Conservation (phyloP, 2,113 vertebrate species). For the Thinocorus orbignyianus region DNA sequence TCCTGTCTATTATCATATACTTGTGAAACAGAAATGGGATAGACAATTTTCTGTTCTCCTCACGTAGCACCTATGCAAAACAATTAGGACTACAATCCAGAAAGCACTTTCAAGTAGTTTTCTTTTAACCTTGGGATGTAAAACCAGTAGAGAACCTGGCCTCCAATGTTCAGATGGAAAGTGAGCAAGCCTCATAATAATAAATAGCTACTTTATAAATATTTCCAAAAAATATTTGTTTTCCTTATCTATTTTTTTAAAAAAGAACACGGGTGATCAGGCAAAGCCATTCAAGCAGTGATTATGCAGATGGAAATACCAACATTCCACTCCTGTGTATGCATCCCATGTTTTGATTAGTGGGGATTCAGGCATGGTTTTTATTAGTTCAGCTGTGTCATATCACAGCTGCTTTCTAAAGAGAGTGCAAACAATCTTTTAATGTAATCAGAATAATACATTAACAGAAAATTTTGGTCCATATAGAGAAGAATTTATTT, state of each 20-base stretch:
- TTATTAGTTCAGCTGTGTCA: background rate
- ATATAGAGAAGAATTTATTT: background rate
- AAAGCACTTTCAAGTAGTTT: background rate
- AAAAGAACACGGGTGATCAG: background rate
- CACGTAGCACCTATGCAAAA: background rate
- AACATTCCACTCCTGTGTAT: background rate
- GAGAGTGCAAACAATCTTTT: background rate
- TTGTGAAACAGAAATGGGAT: background rate
- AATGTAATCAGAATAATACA: background rate
- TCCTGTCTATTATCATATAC: background rate
- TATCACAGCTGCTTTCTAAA: background rate
- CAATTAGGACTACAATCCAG: background rate
- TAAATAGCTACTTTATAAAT: background rate
- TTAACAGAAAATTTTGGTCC: background rate
- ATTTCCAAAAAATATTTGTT: rapidly evolving
- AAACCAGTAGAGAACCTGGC: background rate
- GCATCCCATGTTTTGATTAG: background rate
- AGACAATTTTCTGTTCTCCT: background rate
- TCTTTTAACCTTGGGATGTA: background rate
- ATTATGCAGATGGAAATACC: background rate
- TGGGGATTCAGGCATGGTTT: background rate
- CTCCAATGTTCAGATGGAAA: background rate
- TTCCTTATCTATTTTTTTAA: background rate
- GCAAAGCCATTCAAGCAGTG: background rate
- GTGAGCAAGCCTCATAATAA: background rate